Conservation (phyloP, 1,140 invertebrate genomes). For the Drosophila tsacasi region DNA sequence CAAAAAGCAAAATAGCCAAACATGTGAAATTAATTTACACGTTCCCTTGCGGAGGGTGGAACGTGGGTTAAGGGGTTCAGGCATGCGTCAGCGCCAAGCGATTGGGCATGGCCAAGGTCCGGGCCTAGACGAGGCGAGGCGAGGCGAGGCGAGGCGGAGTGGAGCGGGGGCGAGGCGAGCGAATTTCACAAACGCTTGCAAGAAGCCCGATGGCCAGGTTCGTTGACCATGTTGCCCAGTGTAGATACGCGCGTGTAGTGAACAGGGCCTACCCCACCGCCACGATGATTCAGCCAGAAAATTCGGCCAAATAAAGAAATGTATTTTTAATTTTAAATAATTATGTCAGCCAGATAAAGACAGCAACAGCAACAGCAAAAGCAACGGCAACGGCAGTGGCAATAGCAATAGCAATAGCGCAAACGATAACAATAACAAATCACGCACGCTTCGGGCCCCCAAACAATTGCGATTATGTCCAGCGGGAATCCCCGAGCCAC, state of each 20-base stretch:
- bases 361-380: conserved; percentile 16
- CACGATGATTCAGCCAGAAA: conserved; percentile 70
- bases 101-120: conserved; percentile 57
- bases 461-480: conserved; percentile 53
- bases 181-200: conserved; percentile 75
- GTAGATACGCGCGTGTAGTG: conserved; percentile 22
- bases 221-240: conserved; percentile 71
- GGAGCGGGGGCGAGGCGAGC: conserved; percentile 7
- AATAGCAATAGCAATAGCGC: conserved; percentile 7
- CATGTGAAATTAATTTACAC: conserved; percentile 83
- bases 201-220: conserved; percentile 48
- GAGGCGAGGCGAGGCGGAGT: too few relatives aligned
- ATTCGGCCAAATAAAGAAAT: conserved; percentile 52
- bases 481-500: conserved; percentile 54
- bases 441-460: conserved; percentile 60
- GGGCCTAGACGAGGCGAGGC: conserved; percentile 6
- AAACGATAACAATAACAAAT: conserved; percentile 53
- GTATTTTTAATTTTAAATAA: conserved; percentile 75
- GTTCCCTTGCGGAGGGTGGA: conserved; percentile 37
- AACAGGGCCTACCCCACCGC: conserved; percentile 45
- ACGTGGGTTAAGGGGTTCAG: background rate
- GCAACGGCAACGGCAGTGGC: background rate
- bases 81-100: conserved; percentile 61
- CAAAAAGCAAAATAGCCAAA: conserved; percentile 31
- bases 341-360: conserved; percentile 66